Percentiles rank a stretch among this genome's conserved stretches.
phyloP scores from a whole-genome alignment of 1,140 invertebrate species.

The Drosophila lacteicornis region DNA sequence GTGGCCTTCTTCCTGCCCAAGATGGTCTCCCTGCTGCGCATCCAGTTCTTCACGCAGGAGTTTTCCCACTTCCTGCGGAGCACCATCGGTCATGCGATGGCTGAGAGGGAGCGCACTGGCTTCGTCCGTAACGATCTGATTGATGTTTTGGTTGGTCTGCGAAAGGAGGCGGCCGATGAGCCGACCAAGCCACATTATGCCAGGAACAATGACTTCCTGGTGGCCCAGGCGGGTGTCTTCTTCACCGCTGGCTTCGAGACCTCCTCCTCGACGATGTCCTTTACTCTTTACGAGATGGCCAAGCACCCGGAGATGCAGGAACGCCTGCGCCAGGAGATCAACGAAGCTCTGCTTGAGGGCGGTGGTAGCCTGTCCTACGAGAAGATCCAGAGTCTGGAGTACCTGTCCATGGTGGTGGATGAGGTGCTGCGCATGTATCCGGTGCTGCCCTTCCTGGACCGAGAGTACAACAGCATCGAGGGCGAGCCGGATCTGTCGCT shows the following conservation, averaged over 20 bases:
- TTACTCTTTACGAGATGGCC: conserved; percentile 89
- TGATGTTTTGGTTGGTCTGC: conserved; percentile 84
- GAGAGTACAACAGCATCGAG: conserved; percentile 46
- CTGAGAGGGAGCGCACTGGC: conserved; percentile 69
- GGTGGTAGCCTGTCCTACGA: conserved; percentile 87
- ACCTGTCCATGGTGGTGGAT: conserved; percentile 87
- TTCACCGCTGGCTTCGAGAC: conserved; percentile 92
- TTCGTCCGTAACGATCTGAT: conserved; percentile 84
- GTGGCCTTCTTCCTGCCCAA: conserved; percentile 85
- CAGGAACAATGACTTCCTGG: conserved; percentile 85
- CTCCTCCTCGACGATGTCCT: conserved; percentile 89
- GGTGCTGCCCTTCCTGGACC: conserved; percentile 71
- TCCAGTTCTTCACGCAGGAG: conserved; percentile 64
- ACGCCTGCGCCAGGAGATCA: conserved; percentile 88
- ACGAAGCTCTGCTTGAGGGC: conserved; percentile 84
- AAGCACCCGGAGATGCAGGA: conserved; percentile 89
- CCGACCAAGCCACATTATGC: conserved; percentile 74
- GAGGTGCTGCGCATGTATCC: conserved; percentile 85
- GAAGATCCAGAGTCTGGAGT: conserved; percentile 87
- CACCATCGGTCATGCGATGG: conserved; percentile 77
- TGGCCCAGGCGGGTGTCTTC: conserved; percentile 89
- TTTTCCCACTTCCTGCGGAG: conserved; percentile 70
- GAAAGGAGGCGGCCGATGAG: conserved; percentile 62
- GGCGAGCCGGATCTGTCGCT: conserved; percentile 56
- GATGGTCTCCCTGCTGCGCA: conserved; percentile 51